Conservation (phyloP, 2,888 invertebrate genomes). For the Latheticus oryzae region DNA sequence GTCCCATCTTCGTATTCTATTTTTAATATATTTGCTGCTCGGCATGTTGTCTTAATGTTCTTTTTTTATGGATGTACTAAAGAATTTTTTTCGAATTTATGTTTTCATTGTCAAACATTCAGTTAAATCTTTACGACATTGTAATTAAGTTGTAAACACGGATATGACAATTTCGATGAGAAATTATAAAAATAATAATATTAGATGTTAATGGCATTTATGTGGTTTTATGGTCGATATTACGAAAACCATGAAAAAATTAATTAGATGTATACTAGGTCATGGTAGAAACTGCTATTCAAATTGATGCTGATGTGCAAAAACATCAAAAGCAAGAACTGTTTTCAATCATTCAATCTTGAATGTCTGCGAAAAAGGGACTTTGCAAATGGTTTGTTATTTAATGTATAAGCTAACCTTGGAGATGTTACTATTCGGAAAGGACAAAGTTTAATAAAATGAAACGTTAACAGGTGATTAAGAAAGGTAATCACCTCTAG, state of each 20-base stretch:
- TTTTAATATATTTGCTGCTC: slow-evolving; percentile 28
- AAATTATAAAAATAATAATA: neutral
- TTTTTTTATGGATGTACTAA: slow-evolving; percentile 27
- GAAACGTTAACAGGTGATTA: too few species aligned
- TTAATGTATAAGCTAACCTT: too few species aligned
- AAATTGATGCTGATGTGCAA: slow-evolving; percentile 8
- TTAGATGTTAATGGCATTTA: neutral
- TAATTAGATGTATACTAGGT: slow-evolving; percentile 26
- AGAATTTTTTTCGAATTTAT: slow-evolving; percentile 14
- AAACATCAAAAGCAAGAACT: slow-evolving; percentile 1
- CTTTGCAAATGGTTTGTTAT: too few species aligned
- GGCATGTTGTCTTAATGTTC: slow-evolving; percentile 18
- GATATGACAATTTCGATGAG: neutral
- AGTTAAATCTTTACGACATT: slow-evolving; percentile 3
- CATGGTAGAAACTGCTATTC: slow-evolving; percentile 16
- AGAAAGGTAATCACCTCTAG: too few species aligned
- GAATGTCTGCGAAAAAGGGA: too few species aligned
- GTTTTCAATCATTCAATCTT: too few species aligned
- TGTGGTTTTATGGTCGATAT: too few species aligned
- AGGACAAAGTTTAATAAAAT: too few species aligned
- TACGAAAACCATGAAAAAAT: slow-evolving; percentile 9
- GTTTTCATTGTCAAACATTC: slow-evolving; percentile 17
- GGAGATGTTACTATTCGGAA: too few species aligned
- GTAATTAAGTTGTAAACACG: neutral
- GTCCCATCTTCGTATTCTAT: slow-evolving; percentile 34